Percentiles rank a stretch among this genome's conserved stretches.
Evolutionary conservation across 2,888 invertebrate species (phyloP).

Genomic region (Campopleginae sp.): DNA sequence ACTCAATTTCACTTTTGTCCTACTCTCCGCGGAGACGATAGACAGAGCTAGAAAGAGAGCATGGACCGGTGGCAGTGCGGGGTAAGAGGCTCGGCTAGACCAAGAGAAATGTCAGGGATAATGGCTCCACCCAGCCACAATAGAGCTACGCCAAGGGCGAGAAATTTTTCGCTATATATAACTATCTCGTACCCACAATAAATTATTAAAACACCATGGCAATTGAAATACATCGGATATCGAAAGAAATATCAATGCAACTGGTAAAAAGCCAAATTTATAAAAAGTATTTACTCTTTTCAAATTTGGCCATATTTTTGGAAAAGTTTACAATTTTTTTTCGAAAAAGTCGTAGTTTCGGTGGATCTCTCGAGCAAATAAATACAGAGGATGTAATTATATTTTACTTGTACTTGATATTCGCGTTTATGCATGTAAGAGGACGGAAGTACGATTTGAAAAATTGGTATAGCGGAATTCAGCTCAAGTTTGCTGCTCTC

Average conservation of each 20-base stretch:
- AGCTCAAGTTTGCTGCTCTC: constrained; percentile 7
- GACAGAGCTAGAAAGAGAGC: background rate
- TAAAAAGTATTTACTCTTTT: no score
- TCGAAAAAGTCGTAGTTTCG: background rate
- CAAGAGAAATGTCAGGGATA: constrained; percentile 65
- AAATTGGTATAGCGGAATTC: background rate
- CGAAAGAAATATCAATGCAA: background rate
- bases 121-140: constrained; percentile 61
- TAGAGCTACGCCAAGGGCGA: constrained; percentile 34
- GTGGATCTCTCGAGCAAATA: background rate
- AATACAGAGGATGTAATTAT: background rate
- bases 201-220: background rate
- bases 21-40: constrained; percentile 13
- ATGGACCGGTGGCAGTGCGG: background rate
- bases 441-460: background rate
- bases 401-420: background rate
- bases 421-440: background rate
- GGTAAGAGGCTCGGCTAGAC: constrained; percentile 31
- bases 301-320: no score
- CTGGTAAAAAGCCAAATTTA: no score
- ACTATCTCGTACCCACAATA: background rate
- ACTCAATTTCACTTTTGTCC: constrained; percentile 78
- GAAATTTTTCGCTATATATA: constrained; percentile 12
- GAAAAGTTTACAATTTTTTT: no score
- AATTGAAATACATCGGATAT: background rate